A percentile compares a stretch with the other conserved stretches of the same genome.
Evolutionary conservation across 2,888 invertebrate species (phyloP).

Genomic region (Pachliopta kotzebuea): DNA sequence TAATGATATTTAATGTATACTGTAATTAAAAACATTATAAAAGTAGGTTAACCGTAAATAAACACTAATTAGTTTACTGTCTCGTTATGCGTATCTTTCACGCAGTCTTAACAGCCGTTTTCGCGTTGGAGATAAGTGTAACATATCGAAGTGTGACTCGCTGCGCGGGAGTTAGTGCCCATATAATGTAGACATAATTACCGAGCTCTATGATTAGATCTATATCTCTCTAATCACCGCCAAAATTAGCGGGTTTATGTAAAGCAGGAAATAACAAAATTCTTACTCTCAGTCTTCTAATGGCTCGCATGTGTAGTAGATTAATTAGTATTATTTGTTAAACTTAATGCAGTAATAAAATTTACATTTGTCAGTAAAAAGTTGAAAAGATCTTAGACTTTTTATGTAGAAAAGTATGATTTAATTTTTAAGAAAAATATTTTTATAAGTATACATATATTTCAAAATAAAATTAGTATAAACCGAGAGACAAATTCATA

Average conservation of each 20-base stretch:
- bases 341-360: background rate
- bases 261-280: conserved; percentile 18
- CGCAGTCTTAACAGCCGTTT: conserved; percentile 41
- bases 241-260: conserved; percentile 33
- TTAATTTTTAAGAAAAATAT: background rate
- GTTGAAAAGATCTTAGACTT: background rate
- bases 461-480: background rate
- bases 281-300: background rate
- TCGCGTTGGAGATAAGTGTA: conserved; percentile 33
- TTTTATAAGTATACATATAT: too few species aligned
- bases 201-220: conserved; percentile 39
- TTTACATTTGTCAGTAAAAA: background rate
- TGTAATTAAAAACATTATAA: conserved; percentile 37
- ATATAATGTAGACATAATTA: conserved; percentile 31
- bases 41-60: conserved; percentile 51
- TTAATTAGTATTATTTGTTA: conserved; percentile 2
- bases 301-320: background rate
- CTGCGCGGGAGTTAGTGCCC: conserved; percentile 33
- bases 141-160: conserved; percentile 22
- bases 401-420: background rate
- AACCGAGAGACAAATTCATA: background rate
- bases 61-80: conserved; percentile 50
- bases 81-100: conserved; percentile 44
- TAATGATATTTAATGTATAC: conserved; percentile 26
- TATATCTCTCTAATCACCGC: conserved; percentile 41